Base-by-base conservation (phyloP, 2,797 vertebrate species). In the Lithobates sylvaticus region DNA sequence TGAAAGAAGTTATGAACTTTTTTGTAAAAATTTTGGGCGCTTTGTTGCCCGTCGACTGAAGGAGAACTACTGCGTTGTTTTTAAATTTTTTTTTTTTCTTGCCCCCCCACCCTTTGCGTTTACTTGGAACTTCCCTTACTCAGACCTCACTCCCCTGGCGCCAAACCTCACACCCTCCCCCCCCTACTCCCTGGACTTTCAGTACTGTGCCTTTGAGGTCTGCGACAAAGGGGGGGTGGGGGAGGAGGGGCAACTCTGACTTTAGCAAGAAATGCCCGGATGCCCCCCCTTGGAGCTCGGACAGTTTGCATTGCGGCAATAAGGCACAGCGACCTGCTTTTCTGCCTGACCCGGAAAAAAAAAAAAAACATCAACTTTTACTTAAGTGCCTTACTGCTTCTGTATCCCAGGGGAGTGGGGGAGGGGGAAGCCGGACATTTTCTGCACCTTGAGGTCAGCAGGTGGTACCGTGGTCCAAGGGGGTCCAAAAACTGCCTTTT, bases 311-410 rank as follows among this genome's bases (percentile, higher is more conserved):
- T 78, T 77, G 75, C 78, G 74, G 75, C 80, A 79, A 78, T 83
- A 79, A 87, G 86, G 81, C 86, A 79, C 81, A 36, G 32, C 69
- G 1, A 81, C 61, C 65, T 42, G 61, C 81, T 78, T 78, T 47
- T 69, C 86, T 69, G 76, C 81, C 81, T 58, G 61, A 86, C 78
- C 72, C 65, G 18, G 64, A 3, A 32, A 68, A 77, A 44, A 44
- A 44, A 44, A 47, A 54, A 54, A 79, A 78, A 39, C 61, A 74
- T 83, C 74, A 23, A 32, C 68, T 77, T 36, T 73, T 78, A 71
- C 42, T 2, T 76, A 87, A 87, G 86, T 87, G 86, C 86, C 86
- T 87, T 87, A 87, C 78, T 79, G 81, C 86, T 72, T 87, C 42
- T 78, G 58, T 83, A 75, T 54, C 68, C 26, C 27, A 29, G 65